Evolutionary conservation across 2,113 vertebrate genomes (phyloP).

Genomic region (Pygoscelis antarcticus): DNA sequence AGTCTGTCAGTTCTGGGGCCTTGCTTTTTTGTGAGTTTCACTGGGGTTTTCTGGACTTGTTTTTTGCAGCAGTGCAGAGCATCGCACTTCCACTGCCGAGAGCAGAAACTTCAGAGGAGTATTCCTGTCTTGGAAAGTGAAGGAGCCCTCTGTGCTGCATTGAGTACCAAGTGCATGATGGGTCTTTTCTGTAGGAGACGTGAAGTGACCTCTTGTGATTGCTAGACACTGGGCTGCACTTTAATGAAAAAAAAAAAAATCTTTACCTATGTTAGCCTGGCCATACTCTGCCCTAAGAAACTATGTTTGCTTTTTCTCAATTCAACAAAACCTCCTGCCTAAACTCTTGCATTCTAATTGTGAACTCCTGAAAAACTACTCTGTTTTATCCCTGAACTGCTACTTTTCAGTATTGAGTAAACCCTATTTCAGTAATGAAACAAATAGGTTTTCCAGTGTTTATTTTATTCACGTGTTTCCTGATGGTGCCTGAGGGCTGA

Average conservation of each 20-base stretch:
- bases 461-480: background rate
- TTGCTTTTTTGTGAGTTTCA: background rate
- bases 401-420: background rate
- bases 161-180: rapidly evolving
- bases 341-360: background rate
- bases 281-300: background rate
- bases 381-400: background rate
- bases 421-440: background rate
- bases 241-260: background rate
- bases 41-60: background rate
- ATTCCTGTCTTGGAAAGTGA: background rate
- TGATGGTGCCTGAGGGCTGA: background rate
- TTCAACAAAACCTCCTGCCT: background rate
- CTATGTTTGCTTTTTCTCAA: background rate
- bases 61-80: background rate
- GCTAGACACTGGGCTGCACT: background rate
- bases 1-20: background rate
- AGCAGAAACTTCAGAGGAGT: background rate
- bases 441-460: background rate
- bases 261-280: background rate
- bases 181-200: background rate
- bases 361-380: background rate
- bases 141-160: rapidly evolving
- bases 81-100: background rate
- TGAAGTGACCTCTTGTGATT: background rate